Evolutionary conservation across 1,140 invertebrate species (phyloP).

Genomic region (Charaxes varanes): DNA sequence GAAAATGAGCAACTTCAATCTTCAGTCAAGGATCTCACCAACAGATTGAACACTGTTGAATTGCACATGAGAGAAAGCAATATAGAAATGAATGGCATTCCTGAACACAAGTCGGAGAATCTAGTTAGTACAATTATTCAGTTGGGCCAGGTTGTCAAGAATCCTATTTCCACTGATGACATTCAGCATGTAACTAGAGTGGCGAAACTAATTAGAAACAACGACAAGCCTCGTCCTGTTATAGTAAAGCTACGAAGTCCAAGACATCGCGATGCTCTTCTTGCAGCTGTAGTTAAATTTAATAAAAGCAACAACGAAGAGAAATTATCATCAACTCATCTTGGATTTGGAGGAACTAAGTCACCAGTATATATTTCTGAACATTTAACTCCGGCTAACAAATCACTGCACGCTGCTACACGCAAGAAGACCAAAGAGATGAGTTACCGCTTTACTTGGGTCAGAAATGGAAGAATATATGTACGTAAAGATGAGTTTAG

Average conservation of each 20-base stretch:
- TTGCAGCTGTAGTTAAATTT: neutral
- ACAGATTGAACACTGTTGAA: conserved; percentile 6
- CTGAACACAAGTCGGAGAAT: conserved; percentile 7
- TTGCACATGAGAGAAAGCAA: conserved; percentile 9
- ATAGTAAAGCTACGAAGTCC: conserved; percentile 1
- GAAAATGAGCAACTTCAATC: conserved; percentile 1
- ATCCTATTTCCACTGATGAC: conserved; percentile 2
- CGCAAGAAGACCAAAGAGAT: too few relatives aligned
- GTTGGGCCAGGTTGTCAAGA: conserved; percentile 2
- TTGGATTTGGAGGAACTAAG: too few relatives aligned
- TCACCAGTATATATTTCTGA: too few relatives aligned
- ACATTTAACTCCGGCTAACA: too few relatives aligned
- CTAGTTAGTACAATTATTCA: conserved; percentile 2
- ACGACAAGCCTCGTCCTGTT: conserved; percentile 3
- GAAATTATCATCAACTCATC: too few relatives aligned
- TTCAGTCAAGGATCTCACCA: conserved; percentile 2
- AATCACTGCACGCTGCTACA: too few relatives aligned
- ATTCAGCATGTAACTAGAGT: conserved; percentile 8
- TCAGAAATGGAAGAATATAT: too few relatives aligned
- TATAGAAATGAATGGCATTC: conserved; percentile 7
- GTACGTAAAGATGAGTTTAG: too few relatives aligned
- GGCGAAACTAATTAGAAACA: conserved; percentile 1
- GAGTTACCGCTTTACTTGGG: too few relatives aligned
- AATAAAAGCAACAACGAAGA: neutral
- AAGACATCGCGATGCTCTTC: conserved; percentile 4